These are phyloP conservation scores for Pelodiscus sinensis DNA, from an alignment of 2,113 vertebrate species.

Conservation along the genomic window DNA sequence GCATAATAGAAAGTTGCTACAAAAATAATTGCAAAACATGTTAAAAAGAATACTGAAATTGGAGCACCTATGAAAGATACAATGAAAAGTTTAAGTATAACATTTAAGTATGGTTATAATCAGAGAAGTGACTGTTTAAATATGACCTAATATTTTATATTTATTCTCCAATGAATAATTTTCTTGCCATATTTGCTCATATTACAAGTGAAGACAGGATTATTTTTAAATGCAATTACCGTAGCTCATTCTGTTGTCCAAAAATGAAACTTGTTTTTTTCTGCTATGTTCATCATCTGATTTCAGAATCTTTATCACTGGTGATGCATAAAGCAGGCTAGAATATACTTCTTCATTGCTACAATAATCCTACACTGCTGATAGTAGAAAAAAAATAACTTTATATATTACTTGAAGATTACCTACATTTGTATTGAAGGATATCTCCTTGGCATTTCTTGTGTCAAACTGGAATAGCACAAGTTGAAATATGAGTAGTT, in stretches of 20 bases:
- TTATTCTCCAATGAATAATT: constrained; percentile 21
- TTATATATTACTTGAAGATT: not conserved
- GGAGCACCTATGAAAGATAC: not conserved
- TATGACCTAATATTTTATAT: not conserved
- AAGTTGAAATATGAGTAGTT: constrained; percentile 19
- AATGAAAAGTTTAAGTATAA: not conserved
- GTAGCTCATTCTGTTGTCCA: not conserved
- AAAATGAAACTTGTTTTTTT: not conserved
- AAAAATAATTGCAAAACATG: not conserved
- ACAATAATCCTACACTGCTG: not conserved
- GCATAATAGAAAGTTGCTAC: not conserved
- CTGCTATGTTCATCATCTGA: not conserved
- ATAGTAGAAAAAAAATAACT: not conserved
- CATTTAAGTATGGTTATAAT: not conserved
- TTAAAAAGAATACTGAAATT: not conserved
- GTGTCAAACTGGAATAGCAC: not conserved
- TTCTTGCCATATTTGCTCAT: not conserved
- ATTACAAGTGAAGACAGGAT: not conserved
- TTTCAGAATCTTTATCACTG: no score
- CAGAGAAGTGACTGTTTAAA: constrained; percentile 3
- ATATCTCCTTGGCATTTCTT: constrained; percentile 7
- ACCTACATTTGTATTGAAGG: not conserved
- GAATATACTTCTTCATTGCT: not conserved
- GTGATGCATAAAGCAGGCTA: not conserved
- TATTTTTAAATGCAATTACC: not conserved